Base-by-base conservation (phyloP, 2,888 invertebrate species). In the Ichneumoninae sp. region DNA sequence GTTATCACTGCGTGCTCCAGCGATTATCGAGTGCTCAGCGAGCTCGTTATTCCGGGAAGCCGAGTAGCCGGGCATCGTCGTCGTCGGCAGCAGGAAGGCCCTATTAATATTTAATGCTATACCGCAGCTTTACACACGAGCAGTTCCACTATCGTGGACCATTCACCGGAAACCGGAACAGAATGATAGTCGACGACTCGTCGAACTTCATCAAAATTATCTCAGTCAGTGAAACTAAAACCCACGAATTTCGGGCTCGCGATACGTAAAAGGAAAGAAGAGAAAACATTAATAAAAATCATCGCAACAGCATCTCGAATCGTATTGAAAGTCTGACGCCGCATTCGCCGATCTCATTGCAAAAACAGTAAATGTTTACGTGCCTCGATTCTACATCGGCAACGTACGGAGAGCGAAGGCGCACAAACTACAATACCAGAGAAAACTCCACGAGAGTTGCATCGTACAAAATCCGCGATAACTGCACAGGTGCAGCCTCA, bases 131-230 rank as follows among this genome's bases (percentile, higher is more conserved):
- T 13, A 10, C 26, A 71, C 50, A 52, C 36, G 33, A 47, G 60
- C 30, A 33, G 26, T 44, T 19, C 10, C 33, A 71, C 62, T 83
- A 86, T 86, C 84, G 54, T 68, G 72, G 70, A 75, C 84, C 77
- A 82, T 80, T 84, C 80, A 44, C 82, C 84, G 84, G 86, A 90
- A 88, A 89, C 86, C 79, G 86, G 86, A 88, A 89, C 71, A 60
- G 83, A 76, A 69, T 69, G 83, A 80, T 84, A 83, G 68, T 62
- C 50, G 50, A 36, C 72, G 72, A 72, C 66, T 57, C 69, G 72
- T 26, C 52, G 16, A 79, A 68, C 78, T 57, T 13, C 19, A 33
- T 60, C 50, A 10, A 8, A 47, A 62, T 10, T 44, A 30, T 54
- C 54, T 30, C 16, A 54, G 40, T 54, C 60, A 72, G 52, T 44